These are phyloP conservation scores for Moxostoma hubbsi DNA, from an alignment of 2,797 vertebrate genomes.

Conservation along the genomic window DNA sequence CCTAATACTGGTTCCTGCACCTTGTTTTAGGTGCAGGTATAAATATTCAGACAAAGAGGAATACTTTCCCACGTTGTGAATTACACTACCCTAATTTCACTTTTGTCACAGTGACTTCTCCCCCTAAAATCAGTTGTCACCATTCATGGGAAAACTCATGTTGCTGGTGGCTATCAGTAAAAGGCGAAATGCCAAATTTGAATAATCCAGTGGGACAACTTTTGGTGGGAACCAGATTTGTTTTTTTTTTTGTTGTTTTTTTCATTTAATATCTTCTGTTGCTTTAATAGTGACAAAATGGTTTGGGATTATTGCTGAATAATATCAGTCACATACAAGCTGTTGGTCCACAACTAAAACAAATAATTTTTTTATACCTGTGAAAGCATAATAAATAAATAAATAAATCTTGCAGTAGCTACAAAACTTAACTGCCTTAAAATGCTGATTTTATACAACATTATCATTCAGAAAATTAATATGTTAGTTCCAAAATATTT, in stretches of 20 bases:
- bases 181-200: constrained; percentile 67
- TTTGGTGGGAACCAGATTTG: constrained; percentile 70
- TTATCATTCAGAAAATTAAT: too few relatives aligned
- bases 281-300: constrained; percentile 34
- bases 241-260: constrained; percentile 58
- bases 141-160: constrained; percentile 75
- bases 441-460: not conserved
- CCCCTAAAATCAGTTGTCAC: constrained; percentile 61
- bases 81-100: constrained; percentile 57
- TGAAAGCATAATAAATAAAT: not conserved
- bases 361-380: constrained; percentile 28
- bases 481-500: too few relatives aligned
- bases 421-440: constrained; percentile 6
- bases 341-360: constrained; percentile 48
- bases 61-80: constrained; percentile 75
- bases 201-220: constrained; percentile 62
- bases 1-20: constrained; percentile 37
- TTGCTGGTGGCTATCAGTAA: constrained; percentile 64
- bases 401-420: constrained; percentile 2
- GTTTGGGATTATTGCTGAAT: constrained; percentile 40
- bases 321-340: constrained; percentile 44
- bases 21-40: constrained; percentile 41
- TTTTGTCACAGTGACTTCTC: constrained; percentile 72
- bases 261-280: constrained; percentile 33
- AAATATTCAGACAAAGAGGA: constrained; percentile 68